phyloP scores from a whole-genome alignment of 2,888 invertebrate species.

The Psylliodes chrysocephalus region DNA sequence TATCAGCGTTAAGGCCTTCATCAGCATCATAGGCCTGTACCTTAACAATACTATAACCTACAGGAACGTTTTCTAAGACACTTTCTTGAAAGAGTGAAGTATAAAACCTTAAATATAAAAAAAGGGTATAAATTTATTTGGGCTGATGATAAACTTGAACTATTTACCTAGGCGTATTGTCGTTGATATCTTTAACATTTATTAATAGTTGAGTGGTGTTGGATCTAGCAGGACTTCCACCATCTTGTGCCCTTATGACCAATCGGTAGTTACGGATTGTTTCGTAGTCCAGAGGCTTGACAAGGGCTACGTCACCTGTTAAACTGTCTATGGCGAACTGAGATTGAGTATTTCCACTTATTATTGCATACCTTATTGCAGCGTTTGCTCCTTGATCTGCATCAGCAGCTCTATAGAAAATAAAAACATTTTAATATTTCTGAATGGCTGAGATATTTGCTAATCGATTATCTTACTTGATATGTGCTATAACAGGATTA shows the following conservation, averaged over 20 bases:
- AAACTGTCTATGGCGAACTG: slow-evolving; percentile 95
- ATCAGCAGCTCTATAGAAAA: slow-evolving; percentile 90
- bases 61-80: slow-evolving; percentile 89
- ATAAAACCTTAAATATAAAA: slow-evolving; percentile 64
- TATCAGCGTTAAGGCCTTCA: slow-evolving; percentile 88
- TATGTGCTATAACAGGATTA: slow-evolving; percentile 84
- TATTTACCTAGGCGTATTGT: slow-evolving; percentile 83
- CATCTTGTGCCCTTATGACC: slow-evolving; percentile 94
- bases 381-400: slow-evolving; percentile 94
- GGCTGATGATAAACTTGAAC: not conserved
- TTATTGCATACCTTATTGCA: slow-evolving; percentile 92
- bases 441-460: too few species aligned
- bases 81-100: slow-evolving; percentile 92
- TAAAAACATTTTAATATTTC: too few species aligned
- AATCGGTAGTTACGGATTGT: slow-evolving; percentile 85
- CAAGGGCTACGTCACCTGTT: slow-evolving; percentile 88
- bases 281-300: slow-evolving; percentile 91
- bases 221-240: slow-evolving; percentile 91
- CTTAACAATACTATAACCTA: slow-evolving; percentile 88
- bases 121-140: not conserved
- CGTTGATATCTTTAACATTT: slow-evolving; percentile 93
- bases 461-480: too few species aligned
- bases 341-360: slow-evolving; percentile 93
- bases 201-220: slow-evolving; percentile 95
- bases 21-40: slow-evolving; percentile 97